A percentile compares a stretch with the other conserved stretches of the same genome.
Conservation (phyloP, 2,888 invertebrate species). For the Conistra vaccinii region DNA sequence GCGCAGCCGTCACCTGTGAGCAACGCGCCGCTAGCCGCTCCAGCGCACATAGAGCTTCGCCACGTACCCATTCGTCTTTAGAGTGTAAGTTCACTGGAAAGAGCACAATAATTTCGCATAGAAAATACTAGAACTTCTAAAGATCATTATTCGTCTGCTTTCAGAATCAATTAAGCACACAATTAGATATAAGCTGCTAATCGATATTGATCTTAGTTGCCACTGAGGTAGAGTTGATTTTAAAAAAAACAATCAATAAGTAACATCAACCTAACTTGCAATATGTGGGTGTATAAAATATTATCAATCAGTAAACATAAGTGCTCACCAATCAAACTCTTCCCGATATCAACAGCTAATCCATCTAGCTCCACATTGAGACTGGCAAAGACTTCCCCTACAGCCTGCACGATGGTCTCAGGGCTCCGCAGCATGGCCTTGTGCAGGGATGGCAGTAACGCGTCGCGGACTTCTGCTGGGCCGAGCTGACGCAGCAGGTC, state of each 20-base stretch:
- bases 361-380: conserved; percentile 94
- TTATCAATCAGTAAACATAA: background rate
- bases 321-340: conserved; percentile 93
- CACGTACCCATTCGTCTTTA: conserved; percentile 94
- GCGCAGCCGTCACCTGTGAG: conserved; percentile 92
- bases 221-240: background rate
- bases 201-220: background rate
- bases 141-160: background rate
- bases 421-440: conserved; percentile 98
- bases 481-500: conserved; percentile 92
- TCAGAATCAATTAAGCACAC: background rate
- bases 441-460: conserved; percentile 95
- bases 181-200: background rate
- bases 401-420: conserved; percentile 96
- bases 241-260: background rate
- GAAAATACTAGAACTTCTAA: background rate
- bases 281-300: background rate
- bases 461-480: conserved; percentile 93
- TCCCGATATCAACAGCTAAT: conserved; percentile 94
- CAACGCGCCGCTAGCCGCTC: conserved; percentile 93
- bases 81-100: conserved; percentile 94
- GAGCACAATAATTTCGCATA: background rate
- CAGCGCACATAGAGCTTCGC: conserved; percentile 94
- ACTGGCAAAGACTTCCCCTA: conserved; percentile 94
- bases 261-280: background rate